Conservation (phyloP, 2,113 vertebrate genomes). For the Apteryx mantelli region DNA sequence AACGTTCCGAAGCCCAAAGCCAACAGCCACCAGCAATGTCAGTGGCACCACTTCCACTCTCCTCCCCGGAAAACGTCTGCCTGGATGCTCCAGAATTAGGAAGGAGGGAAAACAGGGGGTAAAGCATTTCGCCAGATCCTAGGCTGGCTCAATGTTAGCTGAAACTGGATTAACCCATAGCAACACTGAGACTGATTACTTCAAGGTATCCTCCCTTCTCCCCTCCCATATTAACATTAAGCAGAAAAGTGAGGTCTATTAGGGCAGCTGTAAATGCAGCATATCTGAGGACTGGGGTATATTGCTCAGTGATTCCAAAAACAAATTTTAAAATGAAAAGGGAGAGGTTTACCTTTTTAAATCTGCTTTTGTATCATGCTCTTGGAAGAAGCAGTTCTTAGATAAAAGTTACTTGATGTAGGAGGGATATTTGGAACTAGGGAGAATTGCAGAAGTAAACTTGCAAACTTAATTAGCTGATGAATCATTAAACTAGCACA, state of each 20-base stretch:
- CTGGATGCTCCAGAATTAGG: background rate
- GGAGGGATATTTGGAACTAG: background rate
- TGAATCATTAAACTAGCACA: background rate
- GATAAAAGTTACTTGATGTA: background rate
- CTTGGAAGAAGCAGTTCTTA: background rate
- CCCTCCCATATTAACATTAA: background rate
- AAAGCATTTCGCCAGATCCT: background rate
- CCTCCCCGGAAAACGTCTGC: background rate
- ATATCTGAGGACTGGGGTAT: fast-evolving
- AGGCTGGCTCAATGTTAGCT: background rate
- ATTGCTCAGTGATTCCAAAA: background rate
- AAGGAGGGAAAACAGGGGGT: background rate
- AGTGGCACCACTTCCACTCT: background rate
- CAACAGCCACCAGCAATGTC: background rate
- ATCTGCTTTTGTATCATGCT: background rate
- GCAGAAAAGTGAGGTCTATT: background rate
- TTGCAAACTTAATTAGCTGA: background rate
- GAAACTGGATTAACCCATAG: background rate
- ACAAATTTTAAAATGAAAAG: background rate
- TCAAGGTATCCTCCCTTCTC: background rate
- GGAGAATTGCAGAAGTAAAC: background rate
- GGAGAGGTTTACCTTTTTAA: background rate
- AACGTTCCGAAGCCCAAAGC: background rate
- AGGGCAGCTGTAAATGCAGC: background rate
- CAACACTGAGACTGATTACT: background rate